phyloP scores from a whole-genome alignment of 2,113 vertebrate species.

The Myrmophylax atrothorax region DNA sequence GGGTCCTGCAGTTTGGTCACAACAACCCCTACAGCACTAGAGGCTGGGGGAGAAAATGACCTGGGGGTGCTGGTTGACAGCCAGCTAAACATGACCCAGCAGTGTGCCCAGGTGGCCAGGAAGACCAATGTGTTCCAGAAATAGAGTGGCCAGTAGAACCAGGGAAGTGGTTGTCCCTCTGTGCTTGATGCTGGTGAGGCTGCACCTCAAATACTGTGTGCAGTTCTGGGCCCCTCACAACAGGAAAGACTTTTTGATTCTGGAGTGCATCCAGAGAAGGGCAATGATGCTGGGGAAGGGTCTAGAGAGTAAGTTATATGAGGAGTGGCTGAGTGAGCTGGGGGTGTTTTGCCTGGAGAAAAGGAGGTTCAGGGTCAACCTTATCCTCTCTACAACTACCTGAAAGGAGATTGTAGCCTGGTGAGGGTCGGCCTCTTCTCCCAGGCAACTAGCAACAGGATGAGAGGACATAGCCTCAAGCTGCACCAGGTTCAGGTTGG shows the following conservation, averaged over 20 bases:
- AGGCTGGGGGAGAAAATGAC: not conserved
- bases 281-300: not conserved
- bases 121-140: not conserved
- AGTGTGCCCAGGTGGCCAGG: not conserved
- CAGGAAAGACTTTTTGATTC: not conserved
- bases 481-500: not conserved
- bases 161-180: not conserved
- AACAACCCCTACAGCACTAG: not conserved
- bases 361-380: not conserved
- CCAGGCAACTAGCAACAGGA: not conserved
- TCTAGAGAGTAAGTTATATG: not conserved
- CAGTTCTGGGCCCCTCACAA: not conserved
- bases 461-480: not conserved
- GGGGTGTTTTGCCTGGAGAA: not conserved
- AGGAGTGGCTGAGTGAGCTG: not conserved
- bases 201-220: not conserved
- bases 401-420: not conserved
- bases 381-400: not conserved
- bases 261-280: not conserved
- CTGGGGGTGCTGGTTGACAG: accelerated
- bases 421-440: not conserved
- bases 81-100: not conserved
- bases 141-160: not conserved
- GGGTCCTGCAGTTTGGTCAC: not conserved
- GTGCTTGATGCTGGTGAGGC: accelerated